Evolutionary conservation across 2,888 invertebrate species (phyloP).

Genomic region (Brachyptera risi): DNA sequence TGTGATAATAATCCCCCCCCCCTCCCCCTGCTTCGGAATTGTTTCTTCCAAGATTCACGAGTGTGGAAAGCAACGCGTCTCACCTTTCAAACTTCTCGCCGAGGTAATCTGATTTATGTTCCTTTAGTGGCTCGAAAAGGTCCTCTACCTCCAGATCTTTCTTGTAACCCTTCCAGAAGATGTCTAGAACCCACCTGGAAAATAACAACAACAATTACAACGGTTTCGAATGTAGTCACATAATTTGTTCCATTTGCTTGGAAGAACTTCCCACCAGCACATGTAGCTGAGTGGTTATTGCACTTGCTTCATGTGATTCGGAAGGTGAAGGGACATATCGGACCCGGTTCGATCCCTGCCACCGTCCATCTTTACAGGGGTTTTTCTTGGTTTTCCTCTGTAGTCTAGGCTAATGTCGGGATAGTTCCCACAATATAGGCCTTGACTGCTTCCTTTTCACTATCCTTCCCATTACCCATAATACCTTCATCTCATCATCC

Average conservation of each 20-base stretch:
- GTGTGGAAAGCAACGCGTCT: conserved; percentile 20
- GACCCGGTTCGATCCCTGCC: no score
- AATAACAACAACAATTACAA: conserved; percentile 26
- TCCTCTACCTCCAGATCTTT: conserved; percentile 63
- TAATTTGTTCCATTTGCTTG: neutral
- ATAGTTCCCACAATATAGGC: no score
- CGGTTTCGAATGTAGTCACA: neutral
- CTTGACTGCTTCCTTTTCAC: no score
- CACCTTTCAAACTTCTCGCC: conserved; percentile 56
- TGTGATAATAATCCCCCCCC: neutral
- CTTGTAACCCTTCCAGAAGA: conserved; percentile 63
- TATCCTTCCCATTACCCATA: no score
- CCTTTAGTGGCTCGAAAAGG: conserved; percentile 61
- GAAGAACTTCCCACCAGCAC: no score
- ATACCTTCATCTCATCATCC: no score
- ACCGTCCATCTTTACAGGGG: no score
- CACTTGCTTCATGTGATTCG: no score
- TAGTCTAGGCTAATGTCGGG: no score
- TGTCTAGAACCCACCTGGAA: conserved; percentile 64
- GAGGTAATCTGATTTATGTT: conserved; percentile 63
- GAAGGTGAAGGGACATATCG: no score
- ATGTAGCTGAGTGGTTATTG: no score
- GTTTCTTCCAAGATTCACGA: neutral
- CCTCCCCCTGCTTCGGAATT: neutral
- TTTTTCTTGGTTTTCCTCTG: no score